Base-by-base conservation (phyloP, 2,888 invertebrate species). In the Trachelus tabidus region DNA sequence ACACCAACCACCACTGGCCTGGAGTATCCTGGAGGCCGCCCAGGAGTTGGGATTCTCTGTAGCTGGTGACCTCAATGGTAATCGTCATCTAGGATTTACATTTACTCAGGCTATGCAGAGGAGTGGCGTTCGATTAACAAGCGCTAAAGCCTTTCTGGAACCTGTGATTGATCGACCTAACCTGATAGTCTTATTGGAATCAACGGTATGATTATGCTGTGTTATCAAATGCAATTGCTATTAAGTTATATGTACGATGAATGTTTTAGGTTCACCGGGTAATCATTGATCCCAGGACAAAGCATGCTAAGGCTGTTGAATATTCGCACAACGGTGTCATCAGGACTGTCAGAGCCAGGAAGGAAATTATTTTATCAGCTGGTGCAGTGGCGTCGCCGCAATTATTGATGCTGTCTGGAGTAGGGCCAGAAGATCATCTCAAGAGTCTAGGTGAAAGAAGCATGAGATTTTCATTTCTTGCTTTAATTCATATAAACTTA, bases 41-140 rank as follows among this genome's bases (percentile, higher is more conserved):
- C 69, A 69, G 4, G 82, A 82, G 80, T 79, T 81, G 31, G 82
- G 82, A 15, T 83, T 80, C 69, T 85, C 86, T 35, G 56, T 78
- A 71, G 37, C 77, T 78, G 77, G 56, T 33, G 81, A 84, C 75
- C 82, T 84, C 68, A 81, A 82, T 76, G 83, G 80, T 73, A 76
- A 73, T 4, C 68, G 73, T n/a, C 75, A 30, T 76, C 73, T 75
- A 23, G 82, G 83, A 9, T 81, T 80, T 76, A 77, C 83, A 34
- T 56, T 82, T 73, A 81, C 83, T 6, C 83, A 83, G 79, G 81
- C 81, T 23, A 83, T 79, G 68, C 31, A 68, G 30, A n/a, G 12
- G 1, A 4, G 23, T 11, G 34, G 34, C n/a, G 2, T 68, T 34
- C 23, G 31, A 33, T 73, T 30, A 1, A 40, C 2, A 23, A 34